Base-by-base conservation (phyloP, 2,888 invertebrate species). In the Abrostola triplasia region DNA sequence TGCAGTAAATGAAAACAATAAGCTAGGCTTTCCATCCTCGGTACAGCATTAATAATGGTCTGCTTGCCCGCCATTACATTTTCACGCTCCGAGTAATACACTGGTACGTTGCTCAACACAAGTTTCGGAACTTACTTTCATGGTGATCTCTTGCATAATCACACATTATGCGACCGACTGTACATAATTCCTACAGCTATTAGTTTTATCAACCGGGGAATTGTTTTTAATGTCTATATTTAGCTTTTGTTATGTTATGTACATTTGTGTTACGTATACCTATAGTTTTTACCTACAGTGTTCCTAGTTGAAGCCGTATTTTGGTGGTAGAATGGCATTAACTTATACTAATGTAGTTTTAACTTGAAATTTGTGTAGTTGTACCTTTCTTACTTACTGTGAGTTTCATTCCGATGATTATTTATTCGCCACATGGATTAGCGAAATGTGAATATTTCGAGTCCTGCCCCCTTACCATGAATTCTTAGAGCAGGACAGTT, bases 1-100 rank as follows among this genome's bases (percentile, higher is more conserved):
- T 13, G 36, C 9, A 55, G 24, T 81, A 83, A 85, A 86, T 84
- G 81, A 79, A 85, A 82, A 80, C 81, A 84, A 83, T 86, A 85
- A 84, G 73, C 64, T 49, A 42, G 36, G 42, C 41, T 59, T 66
- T 59, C 38, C 37, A 35, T 49, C 65, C 75, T 76, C 65, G 36
- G 51, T 67, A 67, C 51, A 58, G 44, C 67, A 62, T 62, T 56
- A 71, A 70, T 66, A 73, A 50, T 63, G 52, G 62, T 67, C 59
- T 67, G 71, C 68, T 65, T 77, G 81, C 76, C 80, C 73, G 81
- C 85, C 80, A 89, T 89, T 90, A 89, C 83, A 87, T 88, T 89
- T 88, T 88, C 84, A 89, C 85, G 90, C 81, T 86, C 74, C 73
- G 77, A 72, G 67, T 80, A 81, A 65, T 81, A 73, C 79, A 74